Conservation (phyloP, 30 jellyfish, hydroid and myxozoan species). For the Catostylus mosaicus region DNA sequence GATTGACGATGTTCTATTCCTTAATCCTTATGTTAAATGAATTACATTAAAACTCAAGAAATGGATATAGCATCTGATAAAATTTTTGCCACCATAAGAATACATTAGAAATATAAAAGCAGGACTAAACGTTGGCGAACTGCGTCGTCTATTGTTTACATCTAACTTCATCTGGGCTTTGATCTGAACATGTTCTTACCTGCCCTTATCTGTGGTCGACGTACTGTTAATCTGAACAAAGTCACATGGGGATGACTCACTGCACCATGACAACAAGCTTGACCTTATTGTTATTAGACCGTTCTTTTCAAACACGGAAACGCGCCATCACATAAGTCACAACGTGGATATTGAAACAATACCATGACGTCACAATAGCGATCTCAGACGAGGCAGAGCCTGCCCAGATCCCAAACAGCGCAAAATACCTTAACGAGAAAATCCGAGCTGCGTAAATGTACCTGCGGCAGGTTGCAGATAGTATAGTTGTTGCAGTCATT, state of each 20-base stretch:
- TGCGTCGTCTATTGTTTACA: background rate
- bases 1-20: no score
- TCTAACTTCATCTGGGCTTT: background rate
- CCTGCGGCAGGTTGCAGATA: slow-evolving; percentile 1
- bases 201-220: slow-evolving; percentile 22
- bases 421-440: slow-evolving; percentile 26
- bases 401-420: slow-evolving; percentile 65
- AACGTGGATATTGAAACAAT: background rate
- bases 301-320: background rate
- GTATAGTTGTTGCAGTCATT: background rate
- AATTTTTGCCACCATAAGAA: no score
- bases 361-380: slow-evolving; percentile 45
- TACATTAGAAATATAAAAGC: no score
- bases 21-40: no score
- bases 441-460: slow-evolving; percentile 3
- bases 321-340: background rate
- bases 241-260: slow-evolving; percentile 33
- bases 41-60: no score
- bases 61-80: no score
- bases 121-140: no score
- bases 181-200: slow-evolving; percentile 21
- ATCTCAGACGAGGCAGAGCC: slow-evolving; percentile 61
- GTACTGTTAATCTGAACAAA: background rate
- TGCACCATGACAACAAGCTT: background rate
- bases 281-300: background rate